These are phyloP conservation scores for Tadarida brasiliensis DNA, from an alignment of 2,797 vertebrate species.

Conservation along the genomic window DNA sequence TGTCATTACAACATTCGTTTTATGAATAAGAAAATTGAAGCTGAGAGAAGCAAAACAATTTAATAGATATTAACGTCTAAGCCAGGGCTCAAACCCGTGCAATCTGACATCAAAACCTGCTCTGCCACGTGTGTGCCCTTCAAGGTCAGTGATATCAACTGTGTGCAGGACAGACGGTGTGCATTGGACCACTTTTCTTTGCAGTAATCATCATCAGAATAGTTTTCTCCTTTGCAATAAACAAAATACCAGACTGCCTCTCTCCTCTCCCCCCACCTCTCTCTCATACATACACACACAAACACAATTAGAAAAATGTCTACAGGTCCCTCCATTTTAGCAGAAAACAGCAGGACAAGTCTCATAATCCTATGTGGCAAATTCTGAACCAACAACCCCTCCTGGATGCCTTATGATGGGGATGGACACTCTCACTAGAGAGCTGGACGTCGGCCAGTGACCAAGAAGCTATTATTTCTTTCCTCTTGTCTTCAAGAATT, in stretches of 20 bases:
- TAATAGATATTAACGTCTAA: neutral
- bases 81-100: neutral
- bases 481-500: neutral
- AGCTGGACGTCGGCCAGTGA: neutral
- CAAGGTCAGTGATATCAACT: neutral
- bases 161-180: neutral
- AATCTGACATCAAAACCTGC: neutral
- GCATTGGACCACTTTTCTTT: neutral
- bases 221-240: neutral
- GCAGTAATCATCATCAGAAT: neutral
- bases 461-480: neutral
- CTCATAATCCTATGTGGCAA: neutral
- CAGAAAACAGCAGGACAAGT: neutral
- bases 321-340: neutral
- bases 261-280: neutral
- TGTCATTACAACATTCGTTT: neutral
- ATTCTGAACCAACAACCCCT: neutral
- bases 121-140: neutral
- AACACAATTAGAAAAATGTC: neutral
- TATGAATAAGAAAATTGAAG: too few relatives aligned
- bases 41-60: neutral
- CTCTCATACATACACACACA: neutral
- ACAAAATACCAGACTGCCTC: neutral
- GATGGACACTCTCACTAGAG: neutral
- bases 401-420: neutral